Evolutionary conservation across 2,113 vertebrate species (phyloP).

Genomic region (Phycodurus eques): DNA sequence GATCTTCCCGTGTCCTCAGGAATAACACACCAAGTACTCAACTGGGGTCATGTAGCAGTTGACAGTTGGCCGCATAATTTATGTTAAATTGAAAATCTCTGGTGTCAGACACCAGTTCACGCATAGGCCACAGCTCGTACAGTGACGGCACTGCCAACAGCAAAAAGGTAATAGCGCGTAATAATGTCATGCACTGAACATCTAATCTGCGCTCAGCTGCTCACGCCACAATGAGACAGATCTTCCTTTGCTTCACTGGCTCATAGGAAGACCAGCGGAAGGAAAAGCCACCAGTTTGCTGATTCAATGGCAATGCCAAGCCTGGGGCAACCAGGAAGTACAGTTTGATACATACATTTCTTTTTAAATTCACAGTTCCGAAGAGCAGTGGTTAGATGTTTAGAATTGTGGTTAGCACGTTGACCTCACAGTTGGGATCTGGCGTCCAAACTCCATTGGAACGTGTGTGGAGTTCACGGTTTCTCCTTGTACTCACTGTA

Average conservation of each 20-base stretch:
- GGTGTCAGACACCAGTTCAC: slow-evolving; percentile 61
- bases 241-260: slow-evolving; percentile 3
- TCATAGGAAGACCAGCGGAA: background rate
- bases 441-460: background rate
- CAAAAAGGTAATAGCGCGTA: slow-evolving; percentile 43
- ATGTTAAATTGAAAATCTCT: slow-evolving; percentile 65
- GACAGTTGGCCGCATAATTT: slow-evolving; percentile 74
- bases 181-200: slow-evolving; percentile 37
- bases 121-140: slow-evolving; percentile 40
- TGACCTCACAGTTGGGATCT: too few relatives aligned
- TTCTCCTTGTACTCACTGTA: background rate
- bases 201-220: slow-evolving; percentile 27
- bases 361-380: background rate
- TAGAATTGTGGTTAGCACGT: background rate
- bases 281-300: background rate
- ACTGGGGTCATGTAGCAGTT: slow-evolving; percentile 65
- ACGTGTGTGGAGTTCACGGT: background rate
- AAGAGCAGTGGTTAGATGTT: background rate
- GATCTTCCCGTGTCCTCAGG: slow-evolving; percentile 54
- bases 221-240: slow-evolving; percentile 1
- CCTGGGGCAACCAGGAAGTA: background rate
- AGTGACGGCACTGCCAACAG: slow-evolving; percentile 31
- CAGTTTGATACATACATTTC: background rate
- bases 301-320: background rate
- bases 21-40: slow-evolving; percentile 56